Base-by-base conservation (phyloP, 2,797 vertebrate species). In the Premnoplex brunnescens region DNA sequence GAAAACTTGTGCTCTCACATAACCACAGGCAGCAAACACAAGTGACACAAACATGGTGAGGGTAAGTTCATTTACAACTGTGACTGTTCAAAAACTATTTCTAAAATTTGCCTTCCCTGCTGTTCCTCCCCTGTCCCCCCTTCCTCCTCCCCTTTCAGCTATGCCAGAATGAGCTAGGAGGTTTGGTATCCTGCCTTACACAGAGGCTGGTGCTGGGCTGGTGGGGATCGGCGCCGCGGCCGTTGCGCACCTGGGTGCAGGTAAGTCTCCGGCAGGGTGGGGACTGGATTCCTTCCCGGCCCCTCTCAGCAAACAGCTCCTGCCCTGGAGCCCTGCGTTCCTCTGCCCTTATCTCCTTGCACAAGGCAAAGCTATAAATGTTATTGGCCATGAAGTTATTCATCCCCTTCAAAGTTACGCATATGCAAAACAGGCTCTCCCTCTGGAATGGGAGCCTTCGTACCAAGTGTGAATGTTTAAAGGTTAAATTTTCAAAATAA, bases 311-410 rank as follows among this genome's bases (percentile, higher is more conserved):
- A 97, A 97, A 95, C 91, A 96, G 92, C 96, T 93, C 89, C 89
- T 96, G 95, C 97, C 97, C 96, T 4, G 86, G 60, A 96, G 97
- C 95, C 67, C 58, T 85, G 88, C 89, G 91, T 89, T 96, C 96
- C 93, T 96, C 93, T 85, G 89, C 86, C 91, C 93, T 96, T 97
- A 97, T 97, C 96, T 96, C 64, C 84, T 81, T 27, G 37, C 7
- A 13, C 77, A 81, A 95, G 82, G 94, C 84, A 95, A 67, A 95
- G 95, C 89, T 95, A 96, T 96, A 94, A 96, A 96, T 76, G 93
- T 97, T 96, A 94, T 95, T 96, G 94, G 95, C 95, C 94, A 85
- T 96, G 93, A 96, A 97, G 96, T 94, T 96, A 96, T 94, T 95
- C 94, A 95, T 90, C 92, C 93, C 93, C 74, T 94, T 95, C 85